phyloP scores from a whole-genome alignment of 2,113 vertebrate species.

The Albula goreensis region DNA sequence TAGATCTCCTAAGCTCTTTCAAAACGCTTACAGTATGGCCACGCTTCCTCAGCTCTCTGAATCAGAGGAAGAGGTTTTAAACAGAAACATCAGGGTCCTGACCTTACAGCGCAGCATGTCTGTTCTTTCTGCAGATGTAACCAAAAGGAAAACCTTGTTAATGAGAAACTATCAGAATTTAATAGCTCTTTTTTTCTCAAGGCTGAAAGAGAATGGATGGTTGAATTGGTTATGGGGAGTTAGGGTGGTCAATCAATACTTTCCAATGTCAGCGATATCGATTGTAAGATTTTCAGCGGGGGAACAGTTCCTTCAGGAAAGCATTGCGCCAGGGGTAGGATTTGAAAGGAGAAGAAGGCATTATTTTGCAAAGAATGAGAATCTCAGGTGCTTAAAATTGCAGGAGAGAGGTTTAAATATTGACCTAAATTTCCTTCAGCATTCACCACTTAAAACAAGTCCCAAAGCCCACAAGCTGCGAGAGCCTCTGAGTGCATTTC shows the following conservation, averaged over 20 bases:
- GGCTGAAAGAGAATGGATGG: constrained; percentile 34
- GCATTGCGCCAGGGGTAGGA: constrained; percentile 33
- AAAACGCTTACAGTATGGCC: not conserved
- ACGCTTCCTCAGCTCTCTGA: not conserved
- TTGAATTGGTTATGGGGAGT: constrained; percentile 39
- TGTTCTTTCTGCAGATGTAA: not conserved
- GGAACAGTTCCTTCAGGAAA: constrained; percentile 24
- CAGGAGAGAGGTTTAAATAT: constrained; percentile 58
- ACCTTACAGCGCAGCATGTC: not conserved
- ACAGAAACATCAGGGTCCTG: constrained; percentile 2
- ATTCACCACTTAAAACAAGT: constrained; percentile 59
- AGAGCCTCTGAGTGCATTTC: constrained; percentile 64
- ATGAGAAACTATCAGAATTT: not conserved
- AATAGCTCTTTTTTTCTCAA: constrained; percentile 1
- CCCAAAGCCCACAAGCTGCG: constrained; percentile 45
- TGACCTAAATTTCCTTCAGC: constrained; percentile 47
- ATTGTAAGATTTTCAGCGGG: constrained; percentile 42
- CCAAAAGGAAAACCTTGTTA: not conserved
- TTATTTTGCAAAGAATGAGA: constrained; percentile 25
- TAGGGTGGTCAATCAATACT: constrained; percentile 9
- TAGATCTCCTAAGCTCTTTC: not conserved
- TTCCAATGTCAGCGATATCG: constrained; percentile 25
- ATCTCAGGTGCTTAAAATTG: constrained; percentile 39
- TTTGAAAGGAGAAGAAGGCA: constrained; percentile 26
- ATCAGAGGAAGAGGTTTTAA: not conserved